Evolutionary conservation across 2,113 vertebrate species (phyloP).

Genomic region (Pipra filicauda): DNA sequence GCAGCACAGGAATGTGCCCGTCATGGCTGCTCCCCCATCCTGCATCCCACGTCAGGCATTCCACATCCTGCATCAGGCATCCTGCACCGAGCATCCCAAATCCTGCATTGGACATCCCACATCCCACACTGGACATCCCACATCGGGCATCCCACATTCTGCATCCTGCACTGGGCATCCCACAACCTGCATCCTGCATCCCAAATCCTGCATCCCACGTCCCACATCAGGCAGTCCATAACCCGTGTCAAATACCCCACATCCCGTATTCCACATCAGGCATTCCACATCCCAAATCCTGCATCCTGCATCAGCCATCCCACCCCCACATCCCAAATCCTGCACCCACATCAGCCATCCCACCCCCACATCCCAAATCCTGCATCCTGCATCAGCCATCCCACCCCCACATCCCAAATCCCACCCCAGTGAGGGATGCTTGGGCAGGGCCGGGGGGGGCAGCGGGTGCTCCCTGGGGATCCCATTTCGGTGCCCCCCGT

Average conservation of each 20-base stretch:
- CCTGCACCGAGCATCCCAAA: not conserved
- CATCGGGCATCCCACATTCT: not conserved
- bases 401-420: not conserved
- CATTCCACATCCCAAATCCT: too few relatives aligned
- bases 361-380: not conserved
- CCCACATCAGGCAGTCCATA: not conserved
- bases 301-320: too few relatives aligned
- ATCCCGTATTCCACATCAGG: not conserved
- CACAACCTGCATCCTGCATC: fast-evolving
- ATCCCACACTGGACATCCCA: not conserved
- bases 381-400: not conserved
- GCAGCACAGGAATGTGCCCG: fast-evolving
- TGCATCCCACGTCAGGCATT: not conserved
- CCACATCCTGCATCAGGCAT: not conserved
- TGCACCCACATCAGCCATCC: not conserved
- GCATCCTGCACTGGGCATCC: not conserved
- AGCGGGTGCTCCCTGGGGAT: not conserved
- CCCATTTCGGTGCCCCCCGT: fast-evolving
- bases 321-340: not conserved
- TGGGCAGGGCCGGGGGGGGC: fast-evolving
- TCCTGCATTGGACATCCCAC: not conserved
- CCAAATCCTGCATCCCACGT: not conserved
- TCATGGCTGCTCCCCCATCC: fast-evolving
- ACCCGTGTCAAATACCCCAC: not conserved
- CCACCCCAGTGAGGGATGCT: not conserved